Percentiles rank a stretch among this genome's conserved stretches.
phyloP scores from a whole-genome alignment of 2,113 vertebrate genomes.

The Gnathonemus echidnorhynchus region DNA sequence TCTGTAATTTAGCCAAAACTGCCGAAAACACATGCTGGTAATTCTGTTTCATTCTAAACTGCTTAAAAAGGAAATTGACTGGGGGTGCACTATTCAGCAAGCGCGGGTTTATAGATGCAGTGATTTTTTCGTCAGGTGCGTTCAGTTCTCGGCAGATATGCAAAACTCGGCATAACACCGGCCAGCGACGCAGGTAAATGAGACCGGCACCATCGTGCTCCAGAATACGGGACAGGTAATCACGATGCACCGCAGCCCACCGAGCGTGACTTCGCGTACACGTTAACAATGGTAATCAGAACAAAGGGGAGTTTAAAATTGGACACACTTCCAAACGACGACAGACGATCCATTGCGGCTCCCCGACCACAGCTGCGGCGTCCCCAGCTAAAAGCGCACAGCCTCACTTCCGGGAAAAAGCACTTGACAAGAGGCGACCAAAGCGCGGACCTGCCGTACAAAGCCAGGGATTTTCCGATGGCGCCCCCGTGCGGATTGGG shows the following conservation, averaged over 20 bases:
- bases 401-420: background rate
- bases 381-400: background rate
- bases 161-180: background rate
- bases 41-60: background rate
- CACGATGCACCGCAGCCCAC: background rate
- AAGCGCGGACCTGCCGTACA: background rate
- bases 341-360: slow-evolving; percentile 72
- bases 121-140: background rate
- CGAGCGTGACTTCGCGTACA: background rate
- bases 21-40: no score
- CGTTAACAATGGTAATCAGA: background rate
- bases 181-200: background rate
- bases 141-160: background rate
- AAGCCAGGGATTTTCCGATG: background rate
- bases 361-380: background rate
- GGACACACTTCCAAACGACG: slow-evolving; percentile 84
- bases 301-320: background rate
- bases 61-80: background rate
- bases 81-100: background rate
- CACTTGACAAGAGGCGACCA: background rate
- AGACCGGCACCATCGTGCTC: background rate
- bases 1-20: no score
- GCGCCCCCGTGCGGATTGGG: background rate
- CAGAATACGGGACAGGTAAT: background rate
- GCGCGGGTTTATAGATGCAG: background rate